Percentiles rank a stretch among this genome's conserved stretches.
Conservation (phyloP, 1,140 invertebrate species). For the Achatina immaculata region DNA sequence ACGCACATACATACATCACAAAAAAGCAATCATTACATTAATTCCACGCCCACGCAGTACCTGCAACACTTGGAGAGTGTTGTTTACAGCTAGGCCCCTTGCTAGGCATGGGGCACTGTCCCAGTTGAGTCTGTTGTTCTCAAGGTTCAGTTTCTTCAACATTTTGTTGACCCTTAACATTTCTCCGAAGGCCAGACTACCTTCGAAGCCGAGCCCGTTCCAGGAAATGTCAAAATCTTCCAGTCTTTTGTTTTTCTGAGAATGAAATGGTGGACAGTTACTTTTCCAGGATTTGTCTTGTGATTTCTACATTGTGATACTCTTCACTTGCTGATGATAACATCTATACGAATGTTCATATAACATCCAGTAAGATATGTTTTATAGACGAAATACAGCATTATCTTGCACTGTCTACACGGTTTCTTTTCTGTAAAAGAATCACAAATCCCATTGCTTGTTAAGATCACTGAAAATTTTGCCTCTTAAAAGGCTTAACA, state of each 20-base stretch:
- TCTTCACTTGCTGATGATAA: too few relatives aligned
- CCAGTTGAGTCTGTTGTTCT: conserved; percentile 66
- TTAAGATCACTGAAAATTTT: too few relatives aligned
- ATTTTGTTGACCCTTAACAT: conserved; percentile 60
- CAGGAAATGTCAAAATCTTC: conserved; percentile 64
- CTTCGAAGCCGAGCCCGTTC: conserved; percentile 69
- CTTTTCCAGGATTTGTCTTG: neutral
- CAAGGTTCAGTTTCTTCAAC: conserved; percentile 62
- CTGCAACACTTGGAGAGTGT: conserved; percentile 61
- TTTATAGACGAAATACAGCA: too few relatives aligned
- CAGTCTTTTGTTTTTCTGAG: conserved; percentile 65
- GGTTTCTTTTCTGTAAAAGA: too few relatives aligned
- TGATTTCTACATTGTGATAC: neutral
- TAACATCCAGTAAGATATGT: too few relatives aligned
- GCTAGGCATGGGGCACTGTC: conserved; percentile 61
- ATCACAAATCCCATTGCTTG: too few relatives aligned
- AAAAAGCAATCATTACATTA: too few relatives aligned
- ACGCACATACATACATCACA: too few relatives aligned
- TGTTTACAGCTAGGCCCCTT: conserved; percentile 60
- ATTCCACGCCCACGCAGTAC: too few relatives aligned
- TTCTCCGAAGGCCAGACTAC: conserved; percentile 66
- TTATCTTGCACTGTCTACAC: too few relatives aligned
- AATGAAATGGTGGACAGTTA: conserved; percentile 1
- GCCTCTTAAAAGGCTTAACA: too few relatives aligned
- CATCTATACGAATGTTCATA: too few relatives aligned